These are phyloP conservation scores for Cololabis saira DNA, from an alignment of 2,113 vertebrate genomes.

Conservation along the genomic window DNA sequence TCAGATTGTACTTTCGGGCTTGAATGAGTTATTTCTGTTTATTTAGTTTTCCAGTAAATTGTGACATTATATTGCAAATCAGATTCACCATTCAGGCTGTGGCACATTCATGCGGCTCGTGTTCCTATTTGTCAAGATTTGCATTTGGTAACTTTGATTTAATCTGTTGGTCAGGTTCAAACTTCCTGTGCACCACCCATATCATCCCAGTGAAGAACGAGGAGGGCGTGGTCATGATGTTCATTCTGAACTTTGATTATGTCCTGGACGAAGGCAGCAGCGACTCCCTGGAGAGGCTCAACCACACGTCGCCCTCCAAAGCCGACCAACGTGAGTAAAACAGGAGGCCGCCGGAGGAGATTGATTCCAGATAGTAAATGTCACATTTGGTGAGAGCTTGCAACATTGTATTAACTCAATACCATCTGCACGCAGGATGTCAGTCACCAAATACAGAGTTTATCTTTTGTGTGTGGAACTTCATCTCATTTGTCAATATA, in stretches of 20 bases:
- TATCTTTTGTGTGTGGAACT: too few species aligned
- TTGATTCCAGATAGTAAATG: too few species aligned
- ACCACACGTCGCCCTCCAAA: conserved; percentile 89
- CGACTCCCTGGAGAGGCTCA: conserved; percentile 88
- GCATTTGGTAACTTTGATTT: background rate
- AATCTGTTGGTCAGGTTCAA: conserved; percentile 83
- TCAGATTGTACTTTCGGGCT: conserved; percentile 9
- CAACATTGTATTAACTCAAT: too few species aligned
- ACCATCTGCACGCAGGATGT: too few species aligned
- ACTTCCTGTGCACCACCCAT: conserved; percentile 96
- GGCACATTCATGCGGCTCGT: too few species aligned
- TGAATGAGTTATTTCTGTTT: conserved; percentile 10
- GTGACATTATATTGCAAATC: too few species aligned
- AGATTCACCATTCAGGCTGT: too few species aligned
- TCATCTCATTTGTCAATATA: too few species aligned
- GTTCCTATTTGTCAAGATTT: too few species aligned
- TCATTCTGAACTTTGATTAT: conserved; percentile 97
- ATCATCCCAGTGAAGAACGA: conserved; percentile 99
- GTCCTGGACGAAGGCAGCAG: conserved; percentile 88
- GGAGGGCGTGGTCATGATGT: conserved; percentile 98
- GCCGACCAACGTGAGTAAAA: conserved; percentile 89
- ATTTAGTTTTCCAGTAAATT: background rate
- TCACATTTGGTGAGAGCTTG: background rate
- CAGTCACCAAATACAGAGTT: too few species aligned
- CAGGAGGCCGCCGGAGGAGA: background rate